Percentiles rank a stretch among this genome's conserved stretches.
Conservation (phyloP, 2,113 vertebrate genomes). For the Myotis brandtii region DNA sequence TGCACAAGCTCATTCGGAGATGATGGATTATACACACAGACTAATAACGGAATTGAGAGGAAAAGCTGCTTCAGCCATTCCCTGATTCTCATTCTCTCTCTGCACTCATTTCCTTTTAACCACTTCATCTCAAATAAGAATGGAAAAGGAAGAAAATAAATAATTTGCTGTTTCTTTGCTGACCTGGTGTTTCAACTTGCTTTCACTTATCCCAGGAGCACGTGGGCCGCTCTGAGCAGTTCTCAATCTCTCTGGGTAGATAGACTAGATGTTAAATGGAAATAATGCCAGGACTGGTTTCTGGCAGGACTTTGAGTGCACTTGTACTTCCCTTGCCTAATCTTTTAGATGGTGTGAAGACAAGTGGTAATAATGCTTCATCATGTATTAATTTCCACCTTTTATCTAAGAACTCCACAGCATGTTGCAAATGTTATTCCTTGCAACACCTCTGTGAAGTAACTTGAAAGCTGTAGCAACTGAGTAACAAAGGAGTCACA, state of each 20-base stretch:
- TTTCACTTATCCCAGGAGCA: background rate
- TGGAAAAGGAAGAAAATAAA: background rate
- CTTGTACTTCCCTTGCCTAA: background rate
- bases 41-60: background rate
- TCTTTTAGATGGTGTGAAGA: conserved; percentile 29
- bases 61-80: background rate
- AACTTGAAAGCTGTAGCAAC: conserved; percentile 39
- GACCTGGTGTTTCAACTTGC: background rate
- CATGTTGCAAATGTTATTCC: conserved; percentile 35
- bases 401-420: conserved; percentile 67
- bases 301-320: background rate
- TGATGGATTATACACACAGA: background rate
- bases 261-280: background rate
- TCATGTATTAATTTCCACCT: conserved; percentile 57
- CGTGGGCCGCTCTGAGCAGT: background rate
- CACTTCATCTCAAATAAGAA: background rate
- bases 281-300: background rate
- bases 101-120: background rate
- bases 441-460: conserved; percentile 65
- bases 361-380: conserved; percentile 45
- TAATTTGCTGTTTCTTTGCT: background rate
- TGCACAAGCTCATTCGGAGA: background rate
- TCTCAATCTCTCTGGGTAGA: background rate
- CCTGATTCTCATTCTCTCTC: background rate
- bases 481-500: conserved; percentile 69